A percentile compares a stretch with the other conserved stretches of the same genome.
Evolutionary conservation across 2,797 vertebrate genomes (phyloP).

Genomic region (Spinus olivaceus): DNA sequence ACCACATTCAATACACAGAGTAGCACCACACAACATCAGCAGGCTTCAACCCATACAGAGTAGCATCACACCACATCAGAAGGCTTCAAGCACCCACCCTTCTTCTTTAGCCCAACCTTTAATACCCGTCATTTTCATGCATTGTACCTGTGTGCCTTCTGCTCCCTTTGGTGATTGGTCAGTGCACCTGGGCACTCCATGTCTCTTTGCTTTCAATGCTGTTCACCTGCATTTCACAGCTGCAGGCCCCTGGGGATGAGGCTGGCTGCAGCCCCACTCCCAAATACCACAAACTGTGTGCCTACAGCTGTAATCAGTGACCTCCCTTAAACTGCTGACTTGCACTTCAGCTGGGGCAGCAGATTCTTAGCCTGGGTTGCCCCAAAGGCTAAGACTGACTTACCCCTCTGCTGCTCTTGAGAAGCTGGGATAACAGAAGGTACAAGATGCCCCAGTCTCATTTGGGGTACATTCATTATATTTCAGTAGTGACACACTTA

Average conservation of each 20-base stretch:
- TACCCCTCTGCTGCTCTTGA: not conserved
- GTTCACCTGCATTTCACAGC: not conserved
- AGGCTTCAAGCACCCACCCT: not conserved
- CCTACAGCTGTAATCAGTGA: not conserved
- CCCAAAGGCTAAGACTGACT: not conserved
- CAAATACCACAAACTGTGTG: not conserved
- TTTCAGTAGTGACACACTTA: not conserved
- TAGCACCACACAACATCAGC: not conserved
- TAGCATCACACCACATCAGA: rapidly evolving
- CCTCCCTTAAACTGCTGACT: not conserved
- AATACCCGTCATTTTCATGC: not conserved
- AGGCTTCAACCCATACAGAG: not conserved
- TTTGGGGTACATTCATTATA: not conserved
- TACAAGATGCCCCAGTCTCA: not conserved
- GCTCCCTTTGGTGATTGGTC: not conserved
- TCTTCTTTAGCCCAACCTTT: not conserved
- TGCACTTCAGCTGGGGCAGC: not conserved
- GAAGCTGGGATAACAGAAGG: not conserved
- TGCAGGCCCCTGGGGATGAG: not conserved
- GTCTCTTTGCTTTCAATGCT: not conserved
- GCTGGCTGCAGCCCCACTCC: not conserved
- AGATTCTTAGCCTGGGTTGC: not conserved
- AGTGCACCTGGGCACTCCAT: not conserved
- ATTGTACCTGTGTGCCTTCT: not conserved
- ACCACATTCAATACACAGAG: not conserved